phyloP scores from a whole-genome alignment of 1,140 invertebrate genomes.

The Triops cancriformis region DNA sequence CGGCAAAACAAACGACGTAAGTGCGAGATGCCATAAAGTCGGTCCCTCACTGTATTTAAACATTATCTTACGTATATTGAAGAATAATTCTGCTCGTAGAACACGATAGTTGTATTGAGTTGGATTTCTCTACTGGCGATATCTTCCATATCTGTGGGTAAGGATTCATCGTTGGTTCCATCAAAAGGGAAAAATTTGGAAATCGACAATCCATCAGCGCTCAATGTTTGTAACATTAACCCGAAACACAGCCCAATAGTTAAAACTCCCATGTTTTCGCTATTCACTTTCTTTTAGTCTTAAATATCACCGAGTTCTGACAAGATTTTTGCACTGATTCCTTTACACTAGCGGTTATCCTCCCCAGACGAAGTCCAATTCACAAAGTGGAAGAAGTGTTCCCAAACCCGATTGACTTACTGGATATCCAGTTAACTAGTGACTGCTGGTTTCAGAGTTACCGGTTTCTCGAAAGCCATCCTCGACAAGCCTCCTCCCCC shows the following conservation, averaged over 20 bases:
- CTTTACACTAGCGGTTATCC: not conserved
- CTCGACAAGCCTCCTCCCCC: not conserved
- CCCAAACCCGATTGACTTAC: not conserved
- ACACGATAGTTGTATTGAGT: slow-evolving; percentile 55
- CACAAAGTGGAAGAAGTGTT: not conserved
- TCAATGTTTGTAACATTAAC: not conserved
- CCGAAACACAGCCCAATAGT: not conserved
- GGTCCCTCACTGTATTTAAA: not conserved
- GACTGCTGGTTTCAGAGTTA: not conserved
- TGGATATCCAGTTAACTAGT: not conserved
- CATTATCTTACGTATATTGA: slow-evolving; percentile 62
- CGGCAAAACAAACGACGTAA: no score
- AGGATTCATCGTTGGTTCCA: slow-evolving; percentile 2
- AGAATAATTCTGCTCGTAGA: slow-evolving; percentile 60
- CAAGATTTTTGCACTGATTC: not conserved
- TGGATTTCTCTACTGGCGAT: slow-evolving; percentile 40
- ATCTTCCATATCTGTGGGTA: slow-evolving; percentile 37
- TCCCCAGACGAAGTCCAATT: not conserved
- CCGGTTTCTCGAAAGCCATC: not conserved
- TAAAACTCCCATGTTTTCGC: not conserved
- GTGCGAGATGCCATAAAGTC: not conserved
- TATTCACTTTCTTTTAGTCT: not conserved
- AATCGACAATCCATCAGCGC: not conserved
- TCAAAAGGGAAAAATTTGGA: not conserved
- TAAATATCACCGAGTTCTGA: not conserved